A percentile compares a stretch with the other conserved stretches of the same genome.
These are phyloP conservation scores for Pseudotriccus pelzelni DNA, from an alignment of 2,797 vertebrate species.

Conservation along the genomic window DNA sequence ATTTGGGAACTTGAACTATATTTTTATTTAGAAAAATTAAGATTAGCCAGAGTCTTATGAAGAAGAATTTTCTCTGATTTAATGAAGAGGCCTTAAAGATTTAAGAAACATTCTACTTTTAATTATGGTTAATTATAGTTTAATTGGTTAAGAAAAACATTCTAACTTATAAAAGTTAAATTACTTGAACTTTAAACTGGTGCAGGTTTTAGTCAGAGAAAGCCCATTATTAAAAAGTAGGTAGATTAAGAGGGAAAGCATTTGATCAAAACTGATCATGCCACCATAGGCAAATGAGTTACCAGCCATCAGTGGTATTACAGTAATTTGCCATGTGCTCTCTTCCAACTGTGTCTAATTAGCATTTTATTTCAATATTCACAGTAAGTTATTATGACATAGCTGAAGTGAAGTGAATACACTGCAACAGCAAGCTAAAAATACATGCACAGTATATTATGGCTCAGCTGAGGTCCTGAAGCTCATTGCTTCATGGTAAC, in stretches of 20 bases:
- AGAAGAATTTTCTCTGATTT: background rate
- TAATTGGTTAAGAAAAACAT: conserved; percentile 7
- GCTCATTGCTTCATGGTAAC: background rate
- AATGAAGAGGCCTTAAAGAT: background rate
- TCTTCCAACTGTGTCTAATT: conserved; percentile 48
- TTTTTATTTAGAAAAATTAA: background rate
- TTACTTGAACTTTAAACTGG: background rate
- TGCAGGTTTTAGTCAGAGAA: conserved; percentile 1
- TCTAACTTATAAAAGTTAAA: background rate
- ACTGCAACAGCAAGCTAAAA: conserved; percentile 24
- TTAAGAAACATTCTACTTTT: background rate
- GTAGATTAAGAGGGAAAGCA: background rate
- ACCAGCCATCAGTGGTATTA: background rate
- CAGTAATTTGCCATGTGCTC: conserved; percentile 40
- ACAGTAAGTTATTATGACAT: conserved; percentile 36
- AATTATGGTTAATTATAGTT: background rate
- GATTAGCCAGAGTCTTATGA: background rate
- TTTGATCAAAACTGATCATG: conserved; percentile 50
- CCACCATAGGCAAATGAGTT: conserved; percentile 10
- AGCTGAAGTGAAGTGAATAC: conserved; percentile 38
- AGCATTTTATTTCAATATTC: conserved; percentile 59
- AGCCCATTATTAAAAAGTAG: background rate
- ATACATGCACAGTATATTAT: background rate
- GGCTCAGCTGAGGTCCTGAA: conserved; percentile 6
- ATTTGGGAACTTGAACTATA: background rate